Evolutionary conservation across 2,113 vertebrate genomes (phyloP), one percentile per base, ranked within the genome.

Genomic region (Leptocoma aspasia): DNA sequence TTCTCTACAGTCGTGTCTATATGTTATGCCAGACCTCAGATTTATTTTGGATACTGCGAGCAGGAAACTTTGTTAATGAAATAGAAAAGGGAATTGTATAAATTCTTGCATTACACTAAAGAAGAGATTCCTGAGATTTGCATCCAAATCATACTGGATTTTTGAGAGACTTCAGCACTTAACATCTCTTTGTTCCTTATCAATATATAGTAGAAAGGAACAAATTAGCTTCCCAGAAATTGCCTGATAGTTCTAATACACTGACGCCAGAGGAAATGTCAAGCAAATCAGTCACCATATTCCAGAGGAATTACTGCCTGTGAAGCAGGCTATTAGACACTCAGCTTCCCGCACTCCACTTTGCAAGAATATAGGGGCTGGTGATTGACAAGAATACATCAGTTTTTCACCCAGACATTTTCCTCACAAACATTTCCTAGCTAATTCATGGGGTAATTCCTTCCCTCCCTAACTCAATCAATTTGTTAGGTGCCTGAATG

Each of bases 251-350:
- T 83, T 95, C 82, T 83, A 50, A 92, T 69, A 72, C 45, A 1
- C 14, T 12, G 5, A 65, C 0, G 3, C 70, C 66, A 70, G 17
- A 92, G 45, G 54, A 95, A 95, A 94, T 70, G 79, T 95, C 84
- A 95, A 92, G 54, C 65, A 88, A 77, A 93, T 93, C 71, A 82
- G 75, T 92, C 82, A 80, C 85, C 44, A 49, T 94, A 87, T 91
- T 94, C 91, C 57, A 89, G 54, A 92, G 84, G 87, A 89, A 82
- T 91, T 76, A 57, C 45, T 89, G 71, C 73, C 87, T 91, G 53
- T 82, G 89, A 92, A 87, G 63, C 41, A 72, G 86, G 59, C 39
- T 80, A 47, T 90, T 90, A 86, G 87, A 78, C 21, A 6, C 37
- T 75, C 73, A 91, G 59, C 64, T 76, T 54, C 61, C 61, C 0